Conservation (phyloP, 2,113 vertebrate genomes). For the Crotalus horridus region DNA sequence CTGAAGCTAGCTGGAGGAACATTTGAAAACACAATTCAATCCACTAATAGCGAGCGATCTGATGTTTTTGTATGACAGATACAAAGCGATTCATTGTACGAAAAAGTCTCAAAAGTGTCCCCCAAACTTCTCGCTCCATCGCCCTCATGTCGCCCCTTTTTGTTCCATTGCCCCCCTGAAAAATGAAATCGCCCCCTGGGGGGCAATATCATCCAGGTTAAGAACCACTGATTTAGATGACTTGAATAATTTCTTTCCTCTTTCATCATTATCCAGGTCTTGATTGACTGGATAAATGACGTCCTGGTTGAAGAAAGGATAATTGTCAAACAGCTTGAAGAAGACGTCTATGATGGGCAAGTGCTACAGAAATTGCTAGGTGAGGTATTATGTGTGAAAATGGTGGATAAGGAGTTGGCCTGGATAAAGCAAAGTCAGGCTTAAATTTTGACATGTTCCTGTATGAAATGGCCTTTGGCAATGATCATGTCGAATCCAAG, state of each 20-base stretch:
- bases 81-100: no score
- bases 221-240: no score
- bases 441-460: background rate
- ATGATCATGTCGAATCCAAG: background rate
- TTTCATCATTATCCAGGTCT: slow-evolving; percentile 71
- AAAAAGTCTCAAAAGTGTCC: no score
- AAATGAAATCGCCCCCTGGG: no score
- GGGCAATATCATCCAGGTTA: no score
- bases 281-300: slow-evolving; percentile 94
- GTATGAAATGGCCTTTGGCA: background rate
- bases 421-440: background rate
- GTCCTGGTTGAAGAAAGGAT: slow-evolving; percentile 94
- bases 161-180: no score
- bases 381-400: slow-evolving; percentile 60
- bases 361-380: slow-evolving; percentile 96
- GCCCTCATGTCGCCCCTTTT: no score
- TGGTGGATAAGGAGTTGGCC: background rate
- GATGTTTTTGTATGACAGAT: no score
- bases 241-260: background rate
- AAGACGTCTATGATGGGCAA: slow-evolving; percentile 95
- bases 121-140: no score
- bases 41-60: no score
- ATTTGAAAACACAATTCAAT: no score
- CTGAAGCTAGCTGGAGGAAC: no score
- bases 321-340: slow-evolving; percentile 95